Evolutionary conservation across 1,140 invertebrate species (phyloP), one percentile per base, ranked within the genome.

Genomic region (Drosophila lini): DNA sequence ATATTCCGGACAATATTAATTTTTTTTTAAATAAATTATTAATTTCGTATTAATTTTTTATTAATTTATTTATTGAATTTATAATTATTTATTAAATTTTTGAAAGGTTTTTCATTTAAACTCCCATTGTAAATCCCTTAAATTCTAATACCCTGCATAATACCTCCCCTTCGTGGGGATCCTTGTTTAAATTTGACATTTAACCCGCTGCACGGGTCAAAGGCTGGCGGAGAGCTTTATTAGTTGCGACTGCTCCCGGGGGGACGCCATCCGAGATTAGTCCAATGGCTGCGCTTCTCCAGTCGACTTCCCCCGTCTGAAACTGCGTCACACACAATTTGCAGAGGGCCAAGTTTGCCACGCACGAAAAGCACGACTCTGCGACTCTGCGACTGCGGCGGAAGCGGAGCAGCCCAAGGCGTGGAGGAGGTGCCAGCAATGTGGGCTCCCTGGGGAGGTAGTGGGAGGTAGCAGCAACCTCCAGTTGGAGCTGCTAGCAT

Each of bases 301-400:
- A 56, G 25, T 16, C 52, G 52, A 38, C 19, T 55, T 55, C 25
- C 50, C 50, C 9, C 1, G 8, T 28, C 2, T 10, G 6, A 28
- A 22, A 22, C 42, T 70, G 52, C 68, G 71, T 59, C 74, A 67
- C 61, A 75, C 52, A 55, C 60, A 67, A 75, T 76, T 76, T 75
- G 52, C 53, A 76, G 15, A 16, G 41, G 22, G 55, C 50, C n/a
- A 64, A 44, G 64, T 38, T 69, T 57, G 38, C 42, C 74, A 77
- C 63, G 64, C 56, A 77, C 63, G 74, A 69, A 52, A 16, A 19
- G 57, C 28, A 16, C 19, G 19, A 41, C 40, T 40, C 38, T 8
- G 19, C 9, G 9, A 32, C 31, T 22, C 34, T 31, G 25, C 22
- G 57, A 45, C 5, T 9, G 25, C 25, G 32, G 9, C 55, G 41